phyloP scores from a whole-genome alignment of 2,888 invertebrate species.

The Stenurella melanura region DNA sequence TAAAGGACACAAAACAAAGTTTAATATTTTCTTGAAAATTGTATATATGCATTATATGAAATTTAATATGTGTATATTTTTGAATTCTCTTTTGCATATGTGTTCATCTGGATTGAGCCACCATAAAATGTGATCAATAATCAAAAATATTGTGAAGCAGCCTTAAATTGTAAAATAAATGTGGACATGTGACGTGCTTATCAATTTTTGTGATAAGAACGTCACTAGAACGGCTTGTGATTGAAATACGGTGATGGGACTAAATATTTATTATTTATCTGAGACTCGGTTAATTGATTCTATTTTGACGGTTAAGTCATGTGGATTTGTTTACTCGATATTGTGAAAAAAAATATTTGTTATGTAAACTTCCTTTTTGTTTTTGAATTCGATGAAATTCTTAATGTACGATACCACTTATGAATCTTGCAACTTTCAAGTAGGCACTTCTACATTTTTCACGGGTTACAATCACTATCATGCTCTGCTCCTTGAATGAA shows the following conservation, averaged over 20 bases:
- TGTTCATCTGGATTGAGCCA: constrained; percentile 3
- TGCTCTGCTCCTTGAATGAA: constrained; percentile 53
- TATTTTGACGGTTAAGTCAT: constrained; percentile 26
- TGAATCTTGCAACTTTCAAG: constrained; percentile 56
- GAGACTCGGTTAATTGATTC: constrained; percentile 35
- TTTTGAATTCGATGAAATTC: constrained; percentile 47
- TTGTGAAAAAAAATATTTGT: constrained; percentile 25
- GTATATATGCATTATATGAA: no score
- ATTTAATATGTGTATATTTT: no score
- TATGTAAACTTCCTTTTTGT: constrained; percentile 40
- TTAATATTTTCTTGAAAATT: no score
- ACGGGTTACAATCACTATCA: constrained; percentile 49
- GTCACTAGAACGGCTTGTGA: constrained; percentile 52
- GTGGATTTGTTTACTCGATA: constrained; percentile 8
- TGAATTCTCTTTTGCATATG: neutral
- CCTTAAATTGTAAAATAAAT: constrained; percentile 41
- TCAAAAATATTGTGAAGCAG: constrained; percentile 22
- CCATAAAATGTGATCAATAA: constrained; percentile 8
- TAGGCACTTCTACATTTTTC: constrained; percentile 56
- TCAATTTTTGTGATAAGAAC: constrained; percentile 27
- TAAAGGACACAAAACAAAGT: neutral
- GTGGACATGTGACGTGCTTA: constrained; percentile 30
- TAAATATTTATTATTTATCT: constrained; percentile 49
- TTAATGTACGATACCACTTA: constrained; percentile 57
- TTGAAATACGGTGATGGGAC: constrained; percentile 64